These are phyloP conservation scores for Yponomeuta plumbellus DNA, from an alignment of 2,888 invertebrate species.

Conservation along the genomic window DNA sequence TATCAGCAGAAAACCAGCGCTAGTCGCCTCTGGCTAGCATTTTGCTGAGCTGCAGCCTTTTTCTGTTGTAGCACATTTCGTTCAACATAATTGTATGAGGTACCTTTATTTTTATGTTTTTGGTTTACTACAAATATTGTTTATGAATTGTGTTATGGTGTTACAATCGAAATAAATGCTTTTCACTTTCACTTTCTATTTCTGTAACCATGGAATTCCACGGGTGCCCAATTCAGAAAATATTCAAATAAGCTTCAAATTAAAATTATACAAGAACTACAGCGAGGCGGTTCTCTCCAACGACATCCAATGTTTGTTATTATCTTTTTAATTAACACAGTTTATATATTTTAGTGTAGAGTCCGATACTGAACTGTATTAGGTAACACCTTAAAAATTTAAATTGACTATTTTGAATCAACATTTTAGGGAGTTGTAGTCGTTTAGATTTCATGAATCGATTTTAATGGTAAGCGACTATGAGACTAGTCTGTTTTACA, in stretches of 20 bases:
- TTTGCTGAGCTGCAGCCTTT: no score
- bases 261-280: not conserved
- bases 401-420: constrained; percentile 25
- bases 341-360: constrained; percentile 33
- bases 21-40: no score
- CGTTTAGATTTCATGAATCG: not conserved
- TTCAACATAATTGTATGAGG: no score
- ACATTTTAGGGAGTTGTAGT: constrained; percentile 15
- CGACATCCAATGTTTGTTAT: constrained; percentile 4
- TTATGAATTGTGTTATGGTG: no score
- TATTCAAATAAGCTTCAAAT: not conserved
- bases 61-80: no score
- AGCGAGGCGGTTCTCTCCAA: constrained; percentile 15
- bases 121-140: no score
- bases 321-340: constrained; percentile 24
- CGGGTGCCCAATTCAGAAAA: not conserved
- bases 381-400: constrained; percentile 39
- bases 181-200: no score
- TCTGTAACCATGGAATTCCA: no score
- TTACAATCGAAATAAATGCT: no score
- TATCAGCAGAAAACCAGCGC: no score
- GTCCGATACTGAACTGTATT: constrained; percentile 30
- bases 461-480: not conserved
- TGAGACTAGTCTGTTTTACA: not conserved
- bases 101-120: no score